Conservation (phyloP, 2,888 invertebrate genomes). For the Ceramica pisi region DNA sequence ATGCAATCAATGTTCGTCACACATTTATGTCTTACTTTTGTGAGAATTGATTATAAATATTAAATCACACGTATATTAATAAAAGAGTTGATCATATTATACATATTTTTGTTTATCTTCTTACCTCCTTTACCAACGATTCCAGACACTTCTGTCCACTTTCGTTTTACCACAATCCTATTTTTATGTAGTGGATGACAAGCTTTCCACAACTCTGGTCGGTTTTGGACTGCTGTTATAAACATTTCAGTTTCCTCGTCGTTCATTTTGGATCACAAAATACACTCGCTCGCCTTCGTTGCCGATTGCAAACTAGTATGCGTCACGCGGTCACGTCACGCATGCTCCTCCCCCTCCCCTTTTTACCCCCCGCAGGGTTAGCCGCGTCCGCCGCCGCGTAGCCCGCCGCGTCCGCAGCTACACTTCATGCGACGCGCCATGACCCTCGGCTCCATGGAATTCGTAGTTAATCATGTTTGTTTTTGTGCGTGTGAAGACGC, state of each 20-base stretch:
- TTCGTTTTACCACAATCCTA: too few relatives aligned
- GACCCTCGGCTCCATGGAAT: too few relatives aligned
- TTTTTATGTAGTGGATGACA: too few relatives aligned
- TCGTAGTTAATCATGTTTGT: too few relatives aligned
- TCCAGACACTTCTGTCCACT: too few relatives aligned
- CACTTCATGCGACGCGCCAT: rapidly evolving
- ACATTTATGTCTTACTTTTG: conserved; percentile 3
- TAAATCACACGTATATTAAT: not conserved
- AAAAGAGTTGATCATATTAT: conserved; percentile 3
- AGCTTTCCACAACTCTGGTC: too few relatives aligned
- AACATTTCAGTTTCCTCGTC: too few relatives aligned
- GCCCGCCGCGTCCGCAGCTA: conserved; percentile 1
- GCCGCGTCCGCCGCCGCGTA: conserved; percentile 10
- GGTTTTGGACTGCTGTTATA: too few relatives aligned
- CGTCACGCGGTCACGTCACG: conserved; percentile 3
- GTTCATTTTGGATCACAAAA: too few relatives aligned
- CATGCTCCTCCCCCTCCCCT: conserved; percentile 6
- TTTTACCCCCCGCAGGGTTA: conserved; percentile 10
- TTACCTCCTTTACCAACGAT: too few relatives aligned
- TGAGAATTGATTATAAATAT: conserved; percentile 3
- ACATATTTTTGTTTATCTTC: conserved; percentile 1
- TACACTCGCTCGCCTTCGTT: too few relatives aligned
- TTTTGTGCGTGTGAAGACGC: conserved; percentile 1
- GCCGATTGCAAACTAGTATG: too few relatives aligned
- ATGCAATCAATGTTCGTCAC: conserved; percentile 3